Percentiles rank a stretch among this genome's conserved stretches.
Conservation (phyloP, 1,140 invertebrate species). For the Marisa cornuarietis region DNA sequence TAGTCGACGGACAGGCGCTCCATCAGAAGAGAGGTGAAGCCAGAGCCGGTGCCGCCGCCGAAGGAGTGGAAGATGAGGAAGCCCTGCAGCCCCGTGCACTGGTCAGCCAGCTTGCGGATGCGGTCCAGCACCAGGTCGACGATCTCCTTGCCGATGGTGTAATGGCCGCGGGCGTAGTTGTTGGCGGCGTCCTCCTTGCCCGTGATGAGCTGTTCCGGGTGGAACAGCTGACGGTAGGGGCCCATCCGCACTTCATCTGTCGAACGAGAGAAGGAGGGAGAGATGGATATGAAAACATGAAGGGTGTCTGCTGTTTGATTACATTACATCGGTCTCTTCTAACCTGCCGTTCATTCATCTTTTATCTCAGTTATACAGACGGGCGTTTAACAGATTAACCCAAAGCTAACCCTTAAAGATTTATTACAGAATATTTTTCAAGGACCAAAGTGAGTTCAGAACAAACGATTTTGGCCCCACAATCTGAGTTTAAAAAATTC, state of each 20-base stretch:
- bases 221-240: conserved; percentile 43
- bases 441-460: too few species aligned
- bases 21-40: conserved; percentile 89
- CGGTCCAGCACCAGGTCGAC: conserved; percentile 64
- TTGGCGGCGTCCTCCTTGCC: conserved; percentile 81
- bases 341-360: too few species aligned
- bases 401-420: too few species aligned
- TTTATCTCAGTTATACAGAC: too few species aligned
- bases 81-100: conserved; percentile 61
- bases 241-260: conserved; percentile 58
- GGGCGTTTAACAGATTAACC: too few species aligned
- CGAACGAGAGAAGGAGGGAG: background rate
- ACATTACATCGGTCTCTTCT: too few species aligned
- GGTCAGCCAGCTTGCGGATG: conserved; percentile 51
- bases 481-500: too few species aligned
- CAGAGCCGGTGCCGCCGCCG: conserved; percentile 84
- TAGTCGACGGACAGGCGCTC: conserved; percentile 89
- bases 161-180: conserved; percentile 66
- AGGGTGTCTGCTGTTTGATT: too few species aligned
- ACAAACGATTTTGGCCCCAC: too few species aligned
- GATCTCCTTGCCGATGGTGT: conserved; percentile 66
- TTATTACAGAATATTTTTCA: too few species aligned
- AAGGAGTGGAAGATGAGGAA: conserved; percentile 68
- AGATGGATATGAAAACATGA: too few species aligned
- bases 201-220: conserved; percentile 64